Evolutionary conservation across 1,140 invertebrate species (phyloP), one percentile per base, ranked within the genome.

Genomic region (Papilio xuthus): DNA sequence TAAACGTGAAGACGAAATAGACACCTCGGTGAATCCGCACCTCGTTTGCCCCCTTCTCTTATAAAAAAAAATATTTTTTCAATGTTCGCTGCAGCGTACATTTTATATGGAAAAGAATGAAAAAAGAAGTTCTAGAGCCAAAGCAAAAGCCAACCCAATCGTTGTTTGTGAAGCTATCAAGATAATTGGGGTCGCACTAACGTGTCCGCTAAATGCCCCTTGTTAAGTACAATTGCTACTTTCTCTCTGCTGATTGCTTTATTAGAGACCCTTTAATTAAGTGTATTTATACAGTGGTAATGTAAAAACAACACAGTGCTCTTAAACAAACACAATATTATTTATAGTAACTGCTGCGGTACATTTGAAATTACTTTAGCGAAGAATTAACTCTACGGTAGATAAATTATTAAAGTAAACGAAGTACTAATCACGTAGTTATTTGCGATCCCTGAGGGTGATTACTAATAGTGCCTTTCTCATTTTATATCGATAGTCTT

Each of bases 201-300:
- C 71, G 50, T 73, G 42, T n/a, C 20, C n/a, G 8, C 71, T 44
- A 73, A 73, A 73, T 47, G 71, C 71, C 71, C 71, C 71, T 73
- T 73, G 71, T 73, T 73, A 73, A 73, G n/a, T 73, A 73, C 71
- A 73, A 73, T 73, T 47, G 71, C 71, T 23, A 73, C 71, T 73
- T 73, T 73, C 71, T 73, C 71, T 18, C 12, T 41, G 70, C 41
- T 44, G 71, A 73, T 73, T 47, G 71, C 71, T 73, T 73, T 73
- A 73, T 44, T 73, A 50, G 42, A 73, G 71, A 23, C 42, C 42
- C 42, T 41, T 71, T 71, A 42, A 71, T 18, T 71, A 41, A 71
- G 20, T 42, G 26, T 28, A 28, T 67, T 67, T 67, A 28, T 28
- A 67, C 6, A 67, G 26, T 67, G 10, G 26, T 67, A 67, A 60